Evolutionary conservation across 2,797 vertebrate genomes (phyloP).

Genomic region (Pseudomugil gertrudae): DNA sequence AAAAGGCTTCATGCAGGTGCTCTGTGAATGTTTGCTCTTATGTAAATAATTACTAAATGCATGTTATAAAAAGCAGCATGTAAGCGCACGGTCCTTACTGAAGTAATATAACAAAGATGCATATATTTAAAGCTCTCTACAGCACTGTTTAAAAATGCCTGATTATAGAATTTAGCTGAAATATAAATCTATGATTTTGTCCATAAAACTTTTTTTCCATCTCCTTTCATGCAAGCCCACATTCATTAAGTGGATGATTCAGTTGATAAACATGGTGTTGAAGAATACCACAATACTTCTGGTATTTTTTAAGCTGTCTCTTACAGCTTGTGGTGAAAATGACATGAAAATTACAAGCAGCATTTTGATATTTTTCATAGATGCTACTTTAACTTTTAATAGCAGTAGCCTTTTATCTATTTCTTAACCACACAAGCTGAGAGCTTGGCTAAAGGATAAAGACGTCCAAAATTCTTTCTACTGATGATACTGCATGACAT

Average conservation of each 20-base stretch:
- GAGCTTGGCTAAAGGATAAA: constrained; percentile 42
- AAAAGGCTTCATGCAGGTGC: constrained; percentile 38
- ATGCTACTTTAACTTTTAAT: constrained; percentile 61
- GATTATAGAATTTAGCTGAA: constrained; percentile 2
- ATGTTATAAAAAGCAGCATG: constrained; percentile 14
- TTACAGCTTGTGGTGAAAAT: constrained; percentile 50
- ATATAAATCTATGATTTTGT: constrained; percentile 21
- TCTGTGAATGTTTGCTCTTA: constrained; percentile 45
- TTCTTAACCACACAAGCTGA: constrained; percentile 73
- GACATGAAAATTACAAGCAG: constrained; percentile 57
- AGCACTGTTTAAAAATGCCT: constrained; percentile 13
- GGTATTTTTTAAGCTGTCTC: constrained; percentile 21
- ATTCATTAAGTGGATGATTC: constrained; percentile 15
- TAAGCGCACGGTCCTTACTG: constrained; percentile 34
- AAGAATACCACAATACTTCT: too few species aligned
- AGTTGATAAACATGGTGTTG: constrained; percentile 25
- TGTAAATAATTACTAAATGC: constrained; percentile 47
- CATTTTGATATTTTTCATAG: constrained; percentile 63
- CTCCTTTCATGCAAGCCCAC: constrained; percentile 5
- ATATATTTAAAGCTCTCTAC: constrained; percentile 14
- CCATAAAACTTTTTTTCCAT: background rate
- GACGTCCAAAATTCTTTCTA: constrained; percentile 24
- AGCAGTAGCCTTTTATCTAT: constrained; percentile 67
- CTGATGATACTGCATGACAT: constrained; percentile 14
- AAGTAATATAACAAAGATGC: constrained; percentile 44